Conservation (phyloP, 2,888 invertebrate species). For the Atrina japonica region DNA sequence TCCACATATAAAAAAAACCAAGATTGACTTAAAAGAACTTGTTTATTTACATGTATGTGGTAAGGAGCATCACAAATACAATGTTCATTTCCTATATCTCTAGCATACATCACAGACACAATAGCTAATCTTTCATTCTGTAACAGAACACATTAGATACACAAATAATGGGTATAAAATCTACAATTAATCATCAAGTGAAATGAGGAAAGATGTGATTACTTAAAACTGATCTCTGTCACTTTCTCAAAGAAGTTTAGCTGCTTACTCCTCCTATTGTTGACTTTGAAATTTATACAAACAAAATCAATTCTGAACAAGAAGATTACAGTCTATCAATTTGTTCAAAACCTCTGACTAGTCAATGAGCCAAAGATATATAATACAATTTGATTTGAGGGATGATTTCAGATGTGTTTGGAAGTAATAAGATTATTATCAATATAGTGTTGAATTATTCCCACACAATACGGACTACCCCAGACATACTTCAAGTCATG, state of each 20-base stretch:
- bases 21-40: no score
- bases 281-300: not conserved
- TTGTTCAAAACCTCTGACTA: conserved; percentile 3
- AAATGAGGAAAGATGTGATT: no score
- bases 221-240: no score
- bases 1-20: no score
- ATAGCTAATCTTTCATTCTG: no score
- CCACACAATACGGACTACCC: conserved; percentile 3
- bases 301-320: conserved; percentile 8
- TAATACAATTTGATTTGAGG: not conserved
- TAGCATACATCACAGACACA: no score
- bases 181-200: not conserved
- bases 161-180: not conserved
- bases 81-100: no score
- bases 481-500: not conserved
- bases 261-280: not conserved
- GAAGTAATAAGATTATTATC: conserved; percentile 8
- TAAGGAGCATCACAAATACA: no score
- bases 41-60: no score
- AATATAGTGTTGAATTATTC: not conserved
- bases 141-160: not conserved
- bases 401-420: conserved; percentile 2
- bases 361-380: conserved; percentile 1
- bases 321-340: conserved; percentile 13
- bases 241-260: not conserved